Evolutionary conservation across 2,113 vertebrate species (phyloP), one percentile per base, ranked within the genome.

Genomic region (Alligator sinensis): DNA sequence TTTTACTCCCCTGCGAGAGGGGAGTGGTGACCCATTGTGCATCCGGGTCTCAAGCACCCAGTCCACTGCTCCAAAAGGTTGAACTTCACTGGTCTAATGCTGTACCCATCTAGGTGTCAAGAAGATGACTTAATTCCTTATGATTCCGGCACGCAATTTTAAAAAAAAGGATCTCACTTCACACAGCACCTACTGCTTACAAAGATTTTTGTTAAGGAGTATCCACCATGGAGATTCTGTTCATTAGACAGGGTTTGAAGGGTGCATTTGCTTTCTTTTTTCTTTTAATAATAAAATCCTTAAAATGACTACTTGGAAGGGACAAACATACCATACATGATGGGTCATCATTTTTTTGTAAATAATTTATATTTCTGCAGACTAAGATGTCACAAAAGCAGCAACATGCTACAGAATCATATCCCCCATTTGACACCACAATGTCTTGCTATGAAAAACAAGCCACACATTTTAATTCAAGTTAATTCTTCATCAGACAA

Each of bases 201-300:
- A 18, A 82, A 93, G 30, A 62, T 82, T 72, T 76, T 88, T 84
- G 63, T 77, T 55, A 34, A 88, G 70, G 10, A 80, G 78, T 70
- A 27, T 86, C 28, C 3, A 9, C 15, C 62, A 78, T 24, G 54
- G 54, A 88, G 89, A 91, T 66, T 30, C 74, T 79, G 89, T 13
- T 28, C 58, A 16, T 75, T 13, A 84, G 1, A 3, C 68, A 25
- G 64, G 88, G 62, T 85, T 84, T 16, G 74, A 24, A 72, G 59
- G 47, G 5, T 19, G 63, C 25, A 68, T 55, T 64, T 75, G 16
- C 1, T 60, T 27, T 14, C 60, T 63, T 80, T 11, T 11, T 6
- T 0, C 30, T 3, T 7, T 3, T 2, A 3, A 4, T 4, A 60
- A 72, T 72, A 38, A 61, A 66, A 54, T 9, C 54, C 58, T 57